Conservation (phyloP, 2,797 vertebrate genomes). For the Denticeps clupeoides region DNA sequence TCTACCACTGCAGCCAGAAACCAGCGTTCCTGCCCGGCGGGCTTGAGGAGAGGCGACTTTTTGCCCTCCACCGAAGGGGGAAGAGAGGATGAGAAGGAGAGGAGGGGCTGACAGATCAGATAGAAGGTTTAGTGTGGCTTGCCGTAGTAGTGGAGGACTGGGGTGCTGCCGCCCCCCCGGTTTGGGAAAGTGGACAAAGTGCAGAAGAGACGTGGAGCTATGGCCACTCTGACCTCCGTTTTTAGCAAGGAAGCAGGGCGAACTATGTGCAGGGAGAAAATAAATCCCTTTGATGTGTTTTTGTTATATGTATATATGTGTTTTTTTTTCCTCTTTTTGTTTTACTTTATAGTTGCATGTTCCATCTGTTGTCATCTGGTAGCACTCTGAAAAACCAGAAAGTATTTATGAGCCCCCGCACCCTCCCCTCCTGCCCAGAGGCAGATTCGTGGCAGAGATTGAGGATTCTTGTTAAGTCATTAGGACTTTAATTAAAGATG, state of each 20-base stretch:
- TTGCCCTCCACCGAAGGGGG: neutral
- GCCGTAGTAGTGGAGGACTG: neutral
- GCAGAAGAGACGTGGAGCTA: slow-evolving; percentile 6
- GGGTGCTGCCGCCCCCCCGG: neutral
- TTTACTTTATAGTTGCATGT: slow-evolving; percentile 47
- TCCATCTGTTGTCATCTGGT: slow-evolving; percentile 59
- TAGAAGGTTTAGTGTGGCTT: neutral
- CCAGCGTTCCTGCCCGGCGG: slow-evolving; percentile 35
- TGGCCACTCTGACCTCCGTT: slow-evolving; percentile 25
- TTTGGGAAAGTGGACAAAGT: neutral
- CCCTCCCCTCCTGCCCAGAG: slow-evolving; percentile 43
- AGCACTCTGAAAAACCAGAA: slow-evolving; percentile 54
- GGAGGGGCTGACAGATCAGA: slow-evolving; percentile 4
- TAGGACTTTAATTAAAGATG: slow-evolving; percentile 57
- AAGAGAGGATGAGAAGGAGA: slow-evolving; percentile 19
- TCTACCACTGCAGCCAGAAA: slow-evolving; percentile 40
- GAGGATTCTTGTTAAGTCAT: slow-evolving; percentile 63
- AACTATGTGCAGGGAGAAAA: slow-evolving; percentile 34
- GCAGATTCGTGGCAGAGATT: slow-evolving; percentile 50
- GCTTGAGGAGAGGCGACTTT: slow-evolving; percentile 6
- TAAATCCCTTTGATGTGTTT: slow-evolving; percentile 54
- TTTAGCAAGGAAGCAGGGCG: slow-evolving; percentile 38
- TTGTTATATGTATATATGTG: slow-evolving; percentile 43
- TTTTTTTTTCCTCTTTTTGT: slow-evolving; percentile 13
- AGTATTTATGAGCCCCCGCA: slow-evolving; percentile 53